Conservation (phyloP, 1,140 invertebrate genomes). For the Drosophila seguyi region DNA sequence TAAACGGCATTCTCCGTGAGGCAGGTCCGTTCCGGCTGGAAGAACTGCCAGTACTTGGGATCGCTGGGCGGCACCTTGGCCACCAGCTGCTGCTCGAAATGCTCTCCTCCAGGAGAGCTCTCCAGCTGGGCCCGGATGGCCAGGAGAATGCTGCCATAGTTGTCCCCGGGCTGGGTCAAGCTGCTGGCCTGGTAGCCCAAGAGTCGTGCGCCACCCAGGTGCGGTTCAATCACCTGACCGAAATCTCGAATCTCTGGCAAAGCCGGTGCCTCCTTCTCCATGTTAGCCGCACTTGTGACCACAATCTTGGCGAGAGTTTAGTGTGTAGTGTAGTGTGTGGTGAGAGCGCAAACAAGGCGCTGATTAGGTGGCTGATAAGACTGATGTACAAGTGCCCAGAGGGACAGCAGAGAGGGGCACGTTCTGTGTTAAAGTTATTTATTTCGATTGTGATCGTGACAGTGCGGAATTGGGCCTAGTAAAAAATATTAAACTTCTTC, state of each 20-base stretch:
- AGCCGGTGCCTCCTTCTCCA: slow-evolving; percentile 32
- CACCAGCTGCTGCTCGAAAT: slow-evolving; percentile 82
- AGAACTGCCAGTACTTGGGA: slow-evolving; percentile 86
- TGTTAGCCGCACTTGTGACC: slow-evolving; percentile 14
- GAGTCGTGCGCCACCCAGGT: slow-evolving; percentile 42
- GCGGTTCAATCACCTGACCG: slow-evolving; percentile 52
- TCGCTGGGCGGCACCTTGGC: slow-evolving; percentile 87
- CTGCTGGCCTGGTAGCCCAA: slow-evolving; percentile 40
- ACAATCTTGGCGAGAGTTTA: slow-evolving; percentile 8
- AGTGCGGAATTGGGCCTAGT: slow-evolving; percentile 17
- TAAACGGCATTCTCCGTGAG: slow-evolving; percentile 87
- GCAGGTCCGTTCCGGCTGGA: slow-evolving; percentile 87
- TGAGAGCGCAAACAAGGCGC: slow-evolving; percentile 1
- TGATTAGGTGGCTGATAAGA: slow-evolving; percentile 42
- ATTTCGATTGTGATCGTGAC: background rate
- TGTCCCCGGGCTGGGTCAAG: slow-evolving; percentile 87
- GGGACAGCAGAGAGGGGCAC: background rate
- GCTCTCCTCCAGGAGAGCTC: slow-evolving; percentile 3
- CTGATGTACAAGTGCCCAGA: background rate
- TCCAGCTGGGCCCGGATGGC: slow-evolving; percentile 70
- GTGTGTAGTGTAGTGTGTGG: background rate
- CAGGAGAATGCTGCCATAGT: slow-evolving; percentile 87
- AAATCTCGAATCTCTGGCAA: slow-evolving; percentile 57
- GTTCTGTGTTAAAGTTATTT: background rate
- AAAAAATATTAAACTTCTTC: slow-evolving; percentile 70